Conservation (phyloP, 2,888 invertebrate genomes). For the Ormyrus rosae region DNA sequence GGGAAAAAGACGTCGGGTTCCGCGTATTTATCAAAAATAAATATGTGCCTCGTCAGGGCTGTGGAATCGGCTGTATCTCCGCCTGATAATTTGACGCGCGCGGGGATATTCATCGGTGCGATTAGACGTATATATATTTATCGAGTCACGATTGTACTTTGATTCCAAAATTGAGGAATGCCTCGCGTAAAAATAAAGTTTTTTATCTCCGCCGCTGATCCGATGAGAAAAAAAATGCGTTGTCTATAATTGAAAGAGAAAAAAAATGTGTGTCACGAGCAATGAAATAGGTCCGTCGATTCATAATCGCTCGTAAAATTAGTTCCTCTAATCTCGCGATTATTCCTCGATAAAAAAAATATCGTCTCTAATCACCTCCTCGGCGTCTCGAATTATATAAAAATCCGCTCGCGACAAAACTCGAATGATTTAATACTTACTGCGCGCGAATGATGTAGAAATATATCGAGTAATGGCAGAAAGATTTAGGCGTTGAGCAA, state of each 20-base stretch:
- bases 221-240: constrained; percentile 12
- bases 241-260: constrained; percentile 24
- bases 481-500: constrained; percentile 13
- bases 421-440: too few relatives aligned
- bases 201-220: constrained; percentile 15
- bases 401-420: too few relatives aligned
- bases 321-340: too few relatives aligned
- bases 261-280: not conserved
- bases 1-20: constrained; percentile 22
- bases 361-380: too few relatives aligned
- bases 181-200: constrained; percentile 16
- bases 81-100: constrained; percentile 30
- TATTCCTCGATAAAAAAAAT: too few relatives aligned
- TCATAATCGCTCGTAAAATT: not conserved
- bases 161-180: constrained; percentile 10
- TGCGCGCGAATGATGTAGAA: too few relatives aligned
- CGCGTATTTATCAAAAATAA: constrained; percentile 3
- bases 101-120: not conserved
- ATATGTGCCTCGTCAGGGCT: not conserved
- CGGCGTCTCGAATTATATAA: too few relatives aligned
- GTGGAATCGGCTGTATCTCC: constrained; percentile 27
- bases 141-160: constrained; percentile 27
- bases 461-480: not conserved
- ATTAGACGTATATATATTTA: not conserved
- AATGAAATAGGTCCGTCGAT: constrained; percentile 8